Base-by-base conservation (phyloP, 2,113 vertebrate species). In the Chionodraco myersi region DNA sequence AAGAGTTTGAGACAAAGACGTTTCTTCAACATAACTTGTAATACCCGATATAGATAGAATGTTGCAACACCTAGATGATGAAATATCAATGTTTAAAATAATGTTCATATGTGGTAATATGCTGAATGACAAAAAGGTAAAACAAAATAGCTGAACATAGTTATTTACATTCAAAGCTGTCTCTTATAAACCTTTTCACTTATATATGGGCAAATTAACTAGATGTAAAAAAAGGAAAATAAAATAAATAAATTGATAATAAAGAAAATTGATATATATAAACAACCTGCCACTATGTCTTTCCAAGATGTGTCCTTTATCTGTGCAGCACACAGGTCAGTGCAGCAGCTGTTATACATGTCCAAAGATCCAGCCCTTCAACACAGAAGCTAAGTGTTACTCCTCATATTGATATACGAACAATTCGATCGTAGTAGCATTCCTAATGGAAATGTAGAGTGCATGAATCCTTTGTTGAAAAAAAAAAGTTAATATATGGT, bases 341-440 rank as follows among this genome's bases (percentile, higher is more conserved):
- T 1, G 21, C 57, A n/a, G n/a, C n/a, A n/a, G n/a, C n/a, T n/a
- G n/a, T n/a, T n/a, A n/a, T n/a, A n/a, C n/a, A n/a, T n/a, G n/a
- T n/a, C n/a, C n/a, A n/a, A n/a, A n/a, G n/a, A n/a, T n/a, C n/a
- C n/a, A n/a, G n/a, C n/a, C n/a, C n/a, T n/a, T n/a, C n/a, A n/a
- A n/a, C n/a, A n/a, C 69, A 51, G 47, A 74, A 72, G 61, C 58
- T 57, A 63, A n/a, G 26, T 73, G 36, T 70, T 69, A 36, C 71
- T 75, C 58, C 53, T 80, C 56, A 54, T 34, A 85, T 84, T 82
- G 77, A 54, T 77, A 82, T 74, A 70, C 68, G 59, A 79, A 80
- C 49, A 21, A 59, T 78, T 57, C 15, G 9, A 11, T 70, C 15
- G 21, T 48, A 44, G 69, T 48, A 66, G 44, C 6, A 14, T 65